These are phyloP conservation scores for Pachycephus smyrnensis DNA, from an alignment of 2,888 invertebrate genomes.

Conservation along the genomic window DNA sequence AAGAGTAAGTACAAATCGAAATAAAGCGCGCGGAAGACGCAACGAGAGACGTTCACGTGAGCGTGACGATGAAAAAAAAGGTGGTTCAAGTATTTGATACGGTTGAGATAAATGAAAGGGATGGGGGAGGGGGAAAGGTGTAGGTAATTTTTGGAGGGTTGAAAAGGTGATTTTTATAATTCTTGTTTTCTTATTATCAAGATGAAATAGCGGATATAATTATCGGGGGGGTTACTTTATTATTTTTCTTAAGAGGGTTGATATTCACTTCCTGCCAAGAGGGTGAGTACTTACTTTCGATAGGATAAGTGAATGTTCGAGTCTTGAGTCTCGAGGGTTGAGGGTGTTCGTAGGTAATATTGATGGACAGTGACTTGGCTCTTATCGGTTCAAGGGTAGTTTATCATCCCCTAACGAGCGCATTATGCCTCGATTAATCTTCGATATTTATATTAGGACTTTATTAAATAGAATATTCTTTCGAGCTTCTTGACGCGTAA, in stretches of 20 bases:
- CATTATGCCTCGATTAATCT: conserved; percentile 65
- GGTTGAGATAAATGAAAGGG: background rate
- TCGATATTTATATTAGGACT: conserved; percentile 63
- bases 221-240: background rate
- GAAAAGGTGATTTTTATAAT: background rate
- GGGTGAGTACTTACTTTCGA: conserved; percentile 7
- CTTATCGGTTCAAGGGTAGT: conserved; percentile 52
- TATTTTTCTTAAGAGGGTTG: background rate
- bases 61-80: background rate
- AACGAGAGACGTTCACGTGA: background rate
- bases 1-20: conserved; percentile 17
- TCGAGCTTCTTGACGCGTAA: background rate
- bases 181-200: background rate
- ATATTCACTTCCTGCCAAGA: background rate
- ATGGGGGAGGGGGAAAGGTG: background rate
- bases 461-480: conserved; percentile 37
- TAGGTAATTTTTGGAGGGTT: background rate
- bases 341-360: conserved; percentile 50
- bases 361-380: conserved; percentile 63
- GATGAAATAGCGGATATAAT: background rate
- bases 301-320: conserved; percentile 42
- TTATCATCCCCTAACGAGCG: conserved; percentile 61
- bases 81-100: background rate
- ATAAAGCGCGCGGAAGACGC: background rate
- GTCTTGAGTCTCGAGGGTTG: conserved; percentile 25